Base-by-base conservation (phyloP, 2,113 vertebrate species). In the Verasper variegatus region DNA sequence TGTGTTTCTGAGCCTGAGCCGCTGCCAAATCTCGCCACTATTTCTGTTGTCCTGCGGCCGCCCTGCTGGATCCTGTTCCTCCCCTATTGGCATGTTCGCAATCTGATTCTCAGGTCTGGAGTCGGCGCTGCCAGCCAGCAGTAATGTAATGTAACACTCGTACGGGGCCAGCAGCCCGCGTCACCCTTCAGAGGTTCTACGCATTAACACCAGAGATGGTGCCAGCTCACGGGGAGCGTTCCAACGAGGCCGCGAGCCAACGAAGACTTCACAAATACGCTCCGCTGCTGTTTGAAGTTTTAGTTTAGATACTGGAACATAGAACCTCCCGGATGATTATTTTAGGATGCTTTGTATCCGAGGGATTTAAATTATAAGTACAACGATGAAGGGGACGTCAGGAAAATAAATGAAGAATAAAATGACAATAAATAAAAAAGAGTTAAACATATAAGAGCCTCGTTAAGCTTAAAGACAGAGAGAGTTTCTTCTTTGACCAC, bases 141-240 rank as follows among this genome's bases (percentile, higher is more conserved):
- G 47, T 17, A 51, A 18, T 18, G 47, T 51, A 18, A 51, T 51
- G 47, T 51, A 18, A 51, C 47, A 51, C 47, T 51, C 17, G 6
- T 6, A 18, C 15, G 15, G 5, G 54, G 10, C 21, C 54, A 6
- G 55, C 82, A 35, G 69, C 69, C 62, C 55, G 67, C 26, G 72
- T 20, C 31, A 51, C 67, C 49, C 62, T 68, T 68, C 82, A 76
- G 52, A 76, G 73, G 63, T 54, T n/a, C 8, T 24, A 9, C 8
- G 20, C 75, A 73, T 70, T 71, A 71, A 68, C 76, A 57, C 69
- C 54, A 3, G 55, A 55, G 65, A 11, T 15, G 0, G 61, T 2
- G 78, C 76, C 82, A 74, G 47, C 55, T 51, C 23, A 2, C 20
- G 42, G 2, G 42, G 37, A 3, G 55, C 9, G 60, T 61, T 74